These are phyloP conservation scores for Dromas ardeola DNA, from an alignment of 2,113 vertebrate species.

Conservation along the genomic window DNA sequence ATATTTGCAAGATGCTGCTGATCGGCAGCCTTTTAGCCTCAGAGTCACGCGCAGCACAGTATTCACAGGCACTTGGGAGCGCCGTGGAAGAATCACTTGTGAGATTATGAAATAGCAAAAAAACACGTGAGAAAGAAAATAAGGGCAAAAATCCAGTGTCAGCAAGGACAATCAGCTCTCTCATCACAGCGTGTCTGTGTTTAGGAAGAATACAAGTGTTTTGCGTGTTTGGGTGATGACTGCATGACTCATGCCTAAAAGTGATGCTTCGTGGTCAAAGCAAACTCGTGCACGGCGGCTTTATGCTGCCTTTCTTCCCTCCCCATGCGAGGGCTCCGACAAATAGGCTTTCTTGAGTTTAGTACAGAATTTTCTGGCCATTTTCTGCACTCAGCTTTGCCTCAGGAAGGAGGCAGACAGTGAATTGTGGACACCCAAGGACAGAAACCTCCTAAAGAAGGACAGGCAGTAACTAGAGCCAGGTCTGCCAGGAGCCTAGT, in stretches of 20 bases:
- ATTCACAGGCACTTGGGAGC: neutral
- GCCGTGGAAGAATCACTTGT: neutral
- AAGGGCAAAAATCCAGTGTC: neutral
- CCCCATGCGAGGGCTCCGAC: neutral
- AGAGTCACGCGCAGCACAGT: rapidly evolving
- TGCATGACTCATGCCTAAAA: conserved; percentile 10
- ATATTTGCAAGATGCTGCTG: neutral
- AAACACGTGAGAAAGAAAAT: neutral
- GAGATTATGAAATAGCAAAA: neutral
- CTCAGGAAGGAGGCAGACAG: neutral
- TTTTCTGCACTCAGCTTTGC: neutral
- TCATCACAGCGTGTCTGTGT: neutral
- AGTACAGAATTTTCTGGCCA: neutral
- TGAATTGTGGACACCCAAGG: neutral
- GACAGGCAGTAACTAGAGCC: neutral
- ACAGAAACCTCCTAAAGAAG: neutral
- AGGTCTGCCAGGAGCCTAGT: neutral
- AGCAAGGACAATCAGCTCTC: neutral
- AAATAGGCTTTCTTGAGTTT: neutral
- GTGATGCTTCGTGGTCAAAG: neutral
- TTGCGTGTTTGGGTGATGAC: conserved; percentile 36
- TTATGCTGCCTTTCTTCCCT: neutral
- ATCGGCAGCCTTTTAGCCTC: neutral
- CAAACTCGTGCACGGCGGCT: neutral
- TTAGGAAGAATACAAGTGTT: neutral